phyloP scores from a whole-genome alignment of 2,797 vertebrate species.

The Picus viridis region DNA sequence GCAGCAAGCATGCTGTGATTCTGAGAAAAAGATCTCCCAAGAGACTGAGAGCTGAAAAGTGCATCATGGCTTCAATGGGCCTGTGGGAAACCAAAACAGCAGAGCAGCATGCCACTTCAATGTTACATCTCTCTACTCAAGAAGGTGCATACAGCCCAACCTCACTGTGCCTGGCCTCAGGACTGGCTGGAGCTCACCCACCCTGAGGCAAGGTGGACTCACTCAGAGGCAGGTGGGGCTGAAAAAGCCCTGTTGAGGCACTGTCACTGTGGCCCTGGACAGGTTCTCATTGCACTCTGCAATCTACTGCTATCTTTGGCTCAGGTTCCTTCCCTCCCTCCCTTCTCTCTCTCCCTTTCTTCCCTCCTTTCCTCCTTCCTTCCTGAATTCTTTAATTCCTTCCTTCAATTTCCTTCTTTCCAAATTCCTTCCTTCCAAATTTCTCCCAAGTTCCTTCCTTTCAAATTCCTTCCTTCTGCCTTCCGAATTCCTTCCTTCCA shows the following conservation, averaged over 20 bases:
- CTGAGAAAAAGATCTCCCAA: background rate
- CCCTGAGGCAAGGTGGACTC: background rate
- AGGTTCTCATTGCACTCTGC: background rate
- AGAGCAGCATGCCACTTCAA: rapidly evolving
- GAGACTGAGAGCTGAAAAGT: background rate
- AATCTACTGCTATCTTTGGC: background rate
- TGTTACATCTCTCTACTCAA: background rate
- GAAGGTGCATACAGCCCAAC: background rate
- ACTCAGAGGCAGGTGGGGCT: rapidly evolving
- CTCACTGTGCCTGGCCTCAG: rapidly evolving
- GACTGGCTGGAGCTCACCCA: background rate
- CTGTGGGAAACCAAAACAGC: background rate
- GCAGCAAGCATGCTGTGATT: background rate
- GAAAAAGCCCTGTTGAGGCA: background rate
- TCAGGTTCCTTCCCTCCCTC: background rate
- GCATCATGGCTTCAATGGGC: background rate
- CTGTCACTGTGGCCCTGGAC: background rate
- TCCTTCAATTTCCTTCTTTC: no score
- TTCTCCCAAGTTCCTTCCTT: no score
- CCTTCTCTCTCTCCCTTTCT: no score
- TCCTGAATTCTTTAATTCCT: background rate
- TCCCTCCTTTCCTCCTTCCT: no score
- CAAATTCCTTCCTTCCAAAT: no score
- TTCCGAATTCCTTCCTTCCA: no score
- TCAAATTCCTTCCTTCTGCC: no score